Conservation (phyloP, 2,888 invertebrate genomes). For the Pecten maximus region DNA sequence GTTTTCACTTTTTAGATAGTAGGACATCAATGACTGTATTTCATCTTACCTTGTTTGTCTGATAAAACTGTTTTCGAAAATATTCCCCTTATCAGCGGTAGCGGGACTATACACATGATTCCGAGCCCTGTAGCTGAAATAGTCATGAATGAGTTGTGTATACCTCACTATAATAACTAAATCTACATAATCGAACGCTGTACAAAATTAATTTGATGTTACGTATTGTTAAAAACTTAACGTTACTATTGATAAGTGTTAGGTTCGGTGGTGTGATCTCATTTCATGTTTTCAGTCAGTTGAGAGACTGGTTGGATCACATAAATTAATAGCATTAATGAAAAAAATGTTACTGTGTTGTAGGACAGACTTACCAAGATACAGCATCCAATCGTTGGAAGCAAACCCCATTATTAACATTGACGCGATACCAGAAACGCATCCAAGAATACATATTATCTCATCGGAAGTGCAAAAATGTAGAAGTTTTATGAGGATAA, state of each 20-base stretch:
- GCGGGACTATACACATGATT: neutral
- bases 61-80: constrained; percentile 1
- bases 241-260: too few relatives aligned
- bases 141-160: neutral
- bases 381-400: constrained; percentile 38
- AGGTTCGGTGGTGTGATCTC: too few relatives aligned
- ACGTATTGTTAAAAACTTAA: too few relatives aligned
- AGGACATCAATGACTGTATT: neutral
- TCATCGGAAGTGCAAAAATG: neutral
- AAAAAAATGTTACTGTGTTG: too few relatives aligned
- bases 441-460: neutral
- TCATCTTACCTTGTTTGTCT: neutral
- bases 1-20: constrained; percentile 6
- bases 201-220: too few relatives aligned
- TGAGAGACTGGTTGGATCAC: too few relatives aligned
- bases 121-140: neutral
- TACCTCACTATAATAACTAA: too few relatives aligned
- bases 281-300: too few relatives aligned
- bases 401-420: neutral
- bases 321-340: too few relatives aligned
- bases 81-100: neutral
- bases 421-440: neutral
- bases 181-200: too few relatives aligned
- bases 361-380: constrained; percentile 4
- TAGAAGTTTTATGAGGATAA: neutral